A percentile compares a stretch with the other conserved stretches of the same genome.
Conservation (phyloP, 2,888 invertebrate genomes). For the Apamea crenata region DNA sequence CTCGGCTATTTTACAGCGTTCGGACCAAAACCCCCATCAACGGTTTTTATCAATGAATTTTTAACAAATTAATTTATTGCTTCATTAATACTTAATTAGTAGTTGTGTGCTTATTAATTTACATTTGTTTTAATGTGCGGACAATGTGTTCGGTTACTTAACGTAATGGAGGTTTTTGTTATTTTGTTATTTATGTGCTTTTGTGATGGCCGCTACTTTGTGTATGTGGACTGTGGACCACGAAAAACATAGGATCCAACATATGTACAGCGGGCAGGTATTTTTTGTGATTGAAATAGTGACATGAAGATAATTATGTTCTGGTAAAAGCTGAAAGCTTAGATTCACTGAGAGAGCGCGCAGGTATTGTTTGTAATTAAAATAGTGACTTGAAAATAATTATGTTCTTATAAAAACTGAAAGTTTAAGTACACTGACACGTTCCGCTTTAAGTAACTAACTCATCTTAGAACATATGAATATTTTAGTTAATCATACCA, state of each 20-base stretch:
- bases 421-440: neutral
- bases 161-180: conserved; percentile 33
- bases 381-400: too few relatives aligned
- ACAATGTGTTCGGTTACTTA: conserved; percentile 53
- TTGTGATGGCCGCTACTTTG: neutral
- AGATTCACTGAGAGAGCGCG: too few relatives aligned
- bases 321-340: neutral
- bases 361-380: too few relatives aligned
- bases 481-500: too few relatives aligned
- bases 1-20: conserved; percentile 77
- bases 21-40: conserved; percentile 74
- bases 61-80: conserved; percentile 88
- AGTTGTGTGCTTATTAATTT: conserved; percentile 70
- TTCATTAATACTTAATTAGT: conserved; percentile 86
- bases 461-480: too few relatives aligned
- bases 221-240: neutral
- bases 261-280: neutral
- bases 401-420: too few relatives aligned
- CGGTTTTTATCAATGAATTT: conserved; percentile 81
- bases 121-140: conserved; percentile 57
- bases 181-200: conserved; percentile 33
- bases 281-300: neutral
- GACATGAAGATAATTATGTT: neutral
- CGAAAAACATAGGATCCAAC: neutral
- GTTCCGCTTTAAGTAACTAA: too few relatives aligned